Conservation (phyloP, 2,888 invertebrate genomes). For the Ctena decussata region DNA sequence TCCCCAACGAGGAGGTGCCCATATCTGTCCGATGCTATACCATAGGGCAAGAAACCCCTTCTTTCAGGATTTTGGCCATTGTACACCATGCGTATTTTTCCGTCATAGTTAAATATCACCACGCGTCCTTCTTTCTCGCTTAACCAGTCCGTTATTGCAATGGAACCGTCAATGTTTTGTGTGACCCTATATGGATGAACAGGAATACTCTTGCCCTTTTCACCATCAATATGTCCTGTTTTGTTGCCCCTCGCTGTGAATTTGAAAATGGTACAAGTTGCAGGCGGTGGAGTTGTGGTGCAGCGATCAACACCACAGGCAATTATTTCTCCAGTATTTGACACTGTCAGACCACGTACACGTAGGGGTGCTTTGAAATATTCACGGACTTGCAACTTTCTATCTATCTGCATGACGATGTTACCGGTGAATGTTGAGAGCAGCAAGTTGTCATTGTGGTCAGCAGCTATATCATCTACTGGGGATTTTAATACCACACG, state of each 20-base stretch:
- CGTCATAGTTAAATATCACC: conserved; percentile 60
- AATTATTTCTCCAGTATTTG: conserved; percentile 49
- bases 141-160: conserved; percentile 62
- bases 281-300: conserved; percentile 52
- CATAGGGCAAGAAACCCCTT: conserved; percentile 58
- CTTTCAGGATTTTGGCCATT: conserved; percentile 46
- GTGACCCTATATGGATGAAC: conserved; percentile 62
- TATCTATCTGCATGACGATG: conserved; percentile 48
- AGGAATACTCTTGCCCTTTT: conserved; percentile 55
- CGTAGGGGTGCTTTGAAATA: conserved; percentile 60
- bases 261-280: conserved; percentile 60
- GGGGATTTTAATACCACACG: conserved; percentile 40
- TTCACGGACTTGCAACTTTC: conserved; percentile 51
- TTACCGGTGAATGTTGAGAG: conserved; percentile 58
- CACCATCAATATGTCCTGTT: conserved; percentile 60
- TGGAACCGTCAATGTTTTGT: conserved; percentile 63
- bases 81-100: conserved; percentile 65
- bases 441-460: conserved; percentile 45
- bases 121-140: conserved; percentile 64
- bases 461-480: conserved; percentile 59
- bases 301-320: conserved; percentile 64
- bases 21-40: conserved; percentile 56
- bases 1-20: conserved; percentile 63
- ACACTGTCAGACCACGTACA: conserved; percentile 54
- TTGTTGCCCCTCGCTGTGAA: conserved; percentile 64